Conservation (phyloP, 1,140 invertebrate species). For the Colletes gigas region DNA sequence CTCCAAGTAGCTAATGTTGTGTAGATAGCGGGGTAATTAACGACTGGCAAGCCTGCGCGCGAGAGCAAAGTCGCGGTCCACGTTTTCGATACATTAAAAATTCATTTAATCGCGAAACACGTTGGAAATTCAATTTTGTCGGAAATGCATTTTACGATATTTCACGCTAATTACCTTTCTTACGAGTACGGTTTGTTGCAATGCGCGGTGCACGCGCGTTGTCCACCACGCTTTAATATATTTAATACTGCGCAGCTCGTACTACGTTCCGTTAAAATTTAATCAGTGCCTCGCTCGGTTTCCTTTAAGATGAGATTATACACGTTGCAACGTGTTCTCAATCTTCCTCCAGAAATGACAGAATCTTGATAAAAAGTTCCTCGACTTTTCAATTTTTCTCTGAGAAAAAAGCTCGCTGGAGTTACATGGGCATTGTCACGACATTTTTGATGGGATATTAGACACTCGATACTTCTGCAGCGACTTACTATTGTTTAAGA, state of each 20-base stretch:
- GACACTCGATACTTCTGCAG: too few relatives aligned
- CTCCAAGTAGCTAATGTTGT: background rate
- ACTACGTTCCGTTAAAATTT: background rate
- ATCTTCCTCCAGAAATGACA: background rate
- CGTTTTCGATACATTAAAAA: background rate
- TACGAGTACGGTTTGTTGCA: too few relatives aligned
- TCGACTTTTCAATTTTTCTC: background rate
- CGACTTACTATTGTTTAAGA: too few relatives aligned
- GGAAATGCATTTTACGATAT: background rate
- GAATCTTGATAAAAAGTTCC: background rate
- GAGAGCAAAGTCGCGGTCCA: background rate
- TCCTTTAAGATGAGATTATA: conserved; percentile 6
- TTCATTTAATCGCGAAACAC: conserved; percentile 3
- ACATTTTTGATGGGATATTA: too few relatives aligned
- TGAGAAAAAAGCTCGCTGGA: too few relatives aligned
- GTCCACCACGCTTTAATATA: background rate
- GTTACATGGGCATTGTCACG: too few relatives aligned
- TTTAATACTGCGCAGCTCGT: background rate
- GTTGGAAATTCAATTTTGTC: background rate
- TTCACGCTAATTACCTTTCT: conserved; percentile 23
- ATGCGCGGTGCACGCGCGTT: background rate
- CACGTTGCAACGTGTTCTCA: background rate
- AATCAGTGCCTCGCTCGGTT: background rate
- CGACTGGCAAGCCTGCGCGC: background rate
- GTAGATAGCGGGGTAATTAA: background rate